Evolutionary conservation across 1,140 invertebrate species (phyloP), one percentile per base, ranked within the genome.

Genomic region (Temnothorax nylanderi): DNA sequence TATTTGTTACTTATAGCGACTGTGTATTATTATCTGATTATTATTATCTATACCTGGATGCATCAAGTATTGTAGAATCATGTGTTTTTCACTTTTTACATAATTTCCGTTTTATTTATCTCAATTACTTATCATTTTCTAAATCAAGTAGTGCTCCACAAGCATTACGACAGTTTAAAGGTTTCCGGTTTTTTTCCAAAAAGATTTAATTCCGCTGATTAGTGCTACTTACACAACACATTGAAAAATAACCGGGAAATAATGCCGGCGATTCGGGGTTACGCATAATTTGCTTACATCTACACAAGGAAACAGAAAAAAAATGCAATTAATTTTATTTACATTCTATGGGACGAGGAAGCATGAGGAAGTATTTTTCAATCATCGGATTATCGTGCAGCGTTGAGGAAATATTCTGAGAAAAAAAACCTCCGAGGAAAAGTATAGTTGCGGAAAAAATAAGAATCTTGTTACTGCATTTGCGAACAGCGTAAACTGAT

Each of bases 221-320:
- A 64, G 26, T 26, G n/a, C 8, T 21, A 16, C 67, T 88, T 85
- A 72, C 41, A 21, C 56, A 85, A 88, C 32, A 16, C 10, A 5
- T 13, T 7, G 3, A 32, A 44, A 77, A 62, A 84, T 32, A 44
- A 85, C 10, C 62, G 41, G 2, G 51, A 34, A 75, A 11, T 41
- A 47, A 26, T 0, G 56, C 49, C 54, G 32, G 32, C n/a, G 7
- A 51, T 80, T 80, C 32, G 10, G 11, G 4, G 10, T 6, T 16
- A 10, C 13, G n/a, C 1, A 11, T 16, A 10, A 51, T 65, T 80
- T 80, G 44, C 2, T 21, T 69, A 47, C 47, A 41, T 65, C 10
- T 37, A 6, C 13, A 67, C 11, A 34, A 51, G 21, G 8, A 51
- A 51, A 78, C 16, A 16, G 11, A 10, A 60, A 58, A 16, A 6